phyloP scores from a whole-genome alignment of 2,888 invertebrate species.

The Agrochola lychnidis region DNA sequence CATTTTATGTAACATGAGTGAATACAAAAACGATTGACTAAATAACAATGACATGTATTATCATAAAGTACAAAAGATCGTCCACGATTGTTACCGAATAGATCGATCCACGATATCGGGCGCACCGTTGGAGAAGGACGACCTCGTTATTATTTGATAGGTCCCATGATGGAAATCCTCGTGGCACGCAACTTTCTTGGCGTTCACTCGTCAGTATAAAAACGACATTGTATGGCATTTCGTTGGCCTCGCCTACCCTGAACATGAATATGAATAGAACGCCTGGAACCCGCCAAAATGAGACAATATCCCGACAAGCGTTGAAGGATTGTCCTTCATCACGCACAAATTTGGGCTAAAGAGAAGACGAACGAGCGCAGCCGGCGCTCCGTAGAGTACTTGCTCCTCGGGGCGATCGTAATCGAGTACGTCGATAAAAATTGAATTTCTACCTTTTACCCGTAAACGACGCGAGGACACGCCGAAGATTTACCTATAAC shows the following conservation, averaged over 20 bases:
- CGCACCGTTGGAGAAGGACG: constrained; percentile 80
- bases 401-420: constrained; percentile 73
- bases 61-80: constrained; percentile 85
- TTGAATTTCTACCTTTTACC: constrained; percentile 82
- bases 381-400: constrained; percentile 52
- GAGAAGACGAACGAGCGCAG: constrained; percentile 64
- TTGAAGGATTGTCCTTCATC: constrained; percentile 86
- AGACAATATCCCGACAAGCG: constrained; percentile 84
- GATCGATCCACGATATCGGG: constrained; percentile 83
- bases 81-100: constrained; percentile 82
- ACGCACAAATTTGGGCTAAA: constrained; percentile 84
- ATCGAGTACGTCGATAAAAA: constrained; percentile 82
- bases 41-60: constrained; percentile 81
- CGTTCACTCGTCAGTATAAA: constrained; percentile 87
- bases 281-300: constrained; percentile 77
- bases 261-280: constrained; percentile 86
- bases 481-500: constrained; percentile 85
- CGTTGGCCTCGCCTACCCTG: constrained; percentile 76
- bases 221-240: constrained; percentile 85
- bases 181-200: constrained; percentile 88
- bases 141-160: constrained; percentile 89
- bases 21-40: constrained; percentile 78
- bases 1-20: constrained; percentile 71
- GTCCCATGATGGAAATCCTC: constrained; percentile 87
- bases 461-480: constrained; percentile 80